Evolutionary conservation across 2,888 invertebrate genomes (phyloP).

Genomic region (Temnothorax unifasciatus): DNA sequence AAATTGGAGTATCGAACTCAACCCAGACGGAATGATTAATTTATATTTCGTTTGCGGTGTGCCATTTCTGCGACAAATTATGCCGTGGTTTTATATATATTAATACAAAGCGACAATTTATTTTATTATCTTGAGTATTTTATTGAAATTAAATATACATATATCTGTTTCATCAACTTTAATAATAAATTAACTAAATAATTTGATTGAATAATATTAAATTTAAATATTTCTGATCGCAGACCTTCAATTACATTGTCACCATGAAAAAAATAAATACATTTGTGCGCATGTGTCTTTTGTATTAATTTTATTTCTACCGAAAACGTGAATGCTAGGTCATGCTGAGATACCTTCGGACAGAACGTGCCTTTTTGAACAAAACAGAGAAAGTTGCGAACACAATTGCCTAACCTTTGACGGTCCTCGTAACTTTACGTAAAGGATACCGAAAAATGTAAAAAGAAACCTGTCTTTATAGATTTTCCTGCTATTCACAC

Average conservation of each 20-base stretch:
- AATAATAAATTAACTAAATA: neutral
- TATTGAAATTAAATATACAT: neutral
- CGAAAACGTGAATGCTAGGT: neutral
- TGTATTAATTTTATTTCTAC: neutral
- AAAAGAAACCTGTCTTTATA: neutral
- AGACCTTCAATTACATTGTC: no score
- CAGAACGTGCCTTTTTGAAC: conserved; percentile 13
- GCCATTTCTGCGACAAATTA: conserved; percentile 56
- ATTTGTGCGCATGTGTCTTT: neutral
- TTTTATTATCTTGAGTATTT: neutral
- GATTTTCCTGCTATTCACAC: neutral
- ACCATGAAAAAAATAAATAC: no score
- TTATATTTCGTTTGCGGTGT: conserved; percentile 85
- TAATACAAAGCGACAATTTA: neutral
- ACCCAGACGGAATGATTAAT: conserved; percentile 82
- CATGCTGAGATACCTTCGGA: neutral
- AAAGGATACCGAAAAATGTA: neutral
- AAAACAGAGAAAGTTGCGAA: neutral
- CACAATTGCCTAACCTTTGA: neutral
- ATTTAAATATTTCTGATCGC: neutral
- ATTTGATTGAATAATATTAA: neutral
- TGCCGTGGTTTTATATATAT: neutral
- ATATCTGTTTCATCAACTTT: neutral
- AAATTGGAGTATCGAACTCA: conserved; percentile 83
- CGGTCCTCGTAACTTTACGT: neutral